These are phyloP conservation scores for Hydropsyche tenuis DNA, from an alignment of 1,140 invertebrate genomes.

Conservation along the genomic window DNA sequence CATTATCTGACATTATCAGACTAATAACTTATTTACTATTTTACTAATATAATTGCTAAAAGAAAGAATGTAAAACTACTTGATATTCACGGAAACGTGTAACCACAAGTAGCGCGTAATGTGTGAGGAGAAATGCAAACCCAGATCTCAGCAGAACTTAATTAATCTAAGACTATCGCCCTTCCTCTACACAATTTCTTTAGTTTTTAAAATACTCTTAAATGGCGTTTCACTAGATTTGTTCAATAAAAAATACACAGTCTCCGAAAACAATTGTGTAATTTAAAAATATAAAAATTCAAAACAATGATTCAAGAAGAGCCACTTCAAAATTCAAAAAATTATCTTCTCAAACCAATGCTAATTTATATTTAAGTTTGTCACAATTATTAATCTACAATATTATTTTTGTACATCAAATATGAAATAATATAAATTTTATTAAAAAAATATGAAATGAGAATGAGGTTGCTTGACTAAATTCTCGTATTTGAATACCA, in stretches of 20 bases:
- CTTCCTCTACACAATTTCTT: conserved; percentile 4
- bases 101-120: conserved; percentile 27
- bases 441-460: conserved; percentile 32
- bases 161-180: conserved; percentile 17
- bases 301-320: conserved; percentile 42
- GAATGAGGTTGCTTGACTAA: conserved; percentile 38
- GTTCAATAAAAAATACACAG: conserved; percentile 50
- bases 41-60: conserved; percentile 49
- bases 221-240: conserved; percentile 43
- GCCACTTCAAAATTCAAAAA: conserved; percentile 27
- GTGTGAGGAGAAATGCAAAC: conserved; percentile 33
- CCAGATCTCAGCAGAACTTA: conserved; percentile 28
- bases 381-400: conserved; percentile 37
- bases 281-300: conserved; percentile 49
- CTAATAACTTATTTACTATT: conserved; percentile 46
- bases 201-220: conserved; percentile 42
- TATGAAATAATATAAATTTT: conserved; percentile 29
- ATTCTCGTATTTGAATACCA: conserved; percentile 43
- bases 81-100: conserved; percentile 20
- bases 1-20: conserved; percentile 49
- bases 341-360: conserved; percentile 21
- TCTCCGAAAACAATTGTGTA: conserved; percentile 49
- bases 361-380: conserved; percentile 34
- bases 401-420: conserved; percentile 41
- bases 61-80: conserved; percentile 43